phyloP scores from a whole-genome alignment of 2,888 invertebrate species.

The Callimorpha dominula region DNA sequence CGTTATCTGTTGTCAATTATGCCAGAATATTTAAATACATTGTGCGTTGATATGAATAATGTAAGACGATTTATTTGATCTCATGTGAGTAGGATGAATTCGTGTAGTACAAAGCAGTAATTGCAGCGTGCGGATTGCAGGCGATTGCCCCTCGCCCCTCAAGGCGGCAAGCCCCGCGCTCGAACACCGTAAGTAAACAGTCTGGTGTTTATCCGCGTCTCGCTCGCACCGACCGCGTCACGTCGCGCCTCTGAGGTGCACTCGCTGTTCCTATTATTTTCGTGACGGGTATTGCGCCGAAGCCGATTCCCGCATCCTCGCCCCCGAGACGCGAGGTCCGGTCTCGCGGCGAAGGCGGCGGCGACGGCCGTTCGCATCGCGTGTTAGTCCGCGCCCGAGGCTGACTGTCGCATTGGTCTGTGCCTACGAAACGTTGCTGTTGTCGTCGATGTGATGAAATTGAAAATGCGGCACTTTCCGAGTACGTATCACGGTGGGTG shows the following conservation, averaged over 20 bases:
- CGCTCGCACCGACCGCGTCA: constrained; percentile 86
- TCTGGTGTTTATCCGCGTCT: constrained; percentile 87
- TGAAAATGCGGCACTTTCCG: constrained; percentile 79
- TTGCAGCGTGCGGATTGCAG: constrained; percentile 86
- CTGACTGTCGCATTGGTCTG: constrained; percentile 82
- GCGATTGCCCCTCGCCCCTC: constrained; percentile 79
- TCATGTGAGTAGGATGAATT: constrained; percentile 72
- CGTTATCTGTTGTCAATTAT: neutral
- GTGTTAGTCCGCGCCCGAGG: constrained; percentile 84
- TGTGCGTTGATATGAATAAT: neutral
- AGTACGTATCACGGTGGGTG: constrained; percentile 70
- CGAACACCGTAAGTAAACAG: constrained; percentile 86
- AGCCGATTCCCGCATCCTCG: constrained; percentile 87
- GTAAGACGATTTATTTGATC: constrained; percentile 37
- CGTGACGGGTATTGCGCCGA: constrained; percentile 87
- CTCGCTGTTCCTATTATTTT: constrained; percentile 87
- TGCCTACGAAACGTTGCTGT: constrained; percentile 75
- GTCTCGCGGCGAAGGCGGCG: constrained; percentile 84
- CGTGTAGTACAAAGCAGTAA: constrained; percentile 80
- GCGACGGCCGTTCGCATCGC: constrained; percentile 84
- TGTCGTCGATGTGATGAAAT: constrained; percentile 70
- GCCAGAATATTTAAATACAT: neutral
- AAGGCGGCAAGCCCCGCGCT: constrained; percentile 72
- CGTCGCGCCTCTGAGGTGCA: constrained; percentile 87
- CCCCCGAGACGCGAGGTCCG: constrained; percentile 86